Evolutionary conservation across 2,888 invertebrate genomes (phyloP).

Genomic region (Mactromeris polynyma): DNA sequence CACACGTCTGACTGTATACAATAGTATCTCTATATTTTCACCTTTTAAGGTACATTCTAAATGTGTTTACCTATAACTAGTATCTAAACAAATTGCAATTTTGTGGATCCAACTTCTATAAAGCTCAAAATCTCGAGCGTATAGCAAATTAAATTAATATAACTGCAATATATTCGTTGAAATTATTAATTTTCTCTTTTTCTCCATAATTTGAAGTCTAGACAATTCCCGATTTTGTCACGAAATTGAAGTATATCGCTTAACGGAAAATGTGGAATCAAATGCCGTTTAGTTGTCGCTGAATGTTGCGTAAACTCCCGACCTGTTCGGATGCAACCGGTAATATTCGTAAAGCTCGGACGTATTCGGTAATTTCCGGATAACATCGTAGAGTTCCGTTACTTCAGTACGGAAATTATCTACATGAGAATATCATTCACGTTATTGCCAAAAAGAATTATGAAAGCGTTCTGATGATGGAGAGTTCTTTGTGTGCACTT

Average conservation of each 20-base stretch:
- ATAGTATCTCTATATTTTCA: too few species aligned
- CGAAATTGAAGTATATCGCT: background rate
- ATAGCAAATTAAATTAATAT: background rate
- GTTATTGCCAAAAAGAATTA: too few species aligned
- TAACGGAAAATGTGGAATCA: too few species aligned
- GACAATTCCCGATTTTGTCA: background rate
- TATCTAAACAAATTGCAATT: background rate
- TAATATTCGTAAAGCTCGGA: background rate
- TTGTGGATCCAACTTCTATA: background rate
- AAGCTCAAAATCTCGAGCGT: background rate
- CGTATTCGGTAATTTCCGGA: background rate
- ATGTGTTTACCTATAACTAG: too few species aligned
- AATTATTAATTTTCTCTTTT: background rate
- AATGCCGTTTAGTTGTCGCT: too few species aligned
- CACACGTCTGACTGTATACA: too few species aligned
- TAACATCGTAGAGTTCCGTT: too few species aligned
- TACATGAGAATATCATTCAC: too few species aligned
- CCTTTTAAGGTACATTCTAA: too few species aligned
- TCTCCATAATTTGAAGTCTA: background rate
- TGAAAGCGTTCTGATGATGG: too few species aligned
- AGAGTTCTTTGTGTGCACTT: too few species aligned
- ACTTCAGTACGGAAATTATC: too few species aligned
- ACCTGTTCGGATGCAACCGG: background rate
- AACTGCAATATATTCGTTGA: background rate
- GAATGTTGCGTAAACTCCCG: background rate